A percentile compares a stretch with the other conserved stretches of the same genome.
Conservation (phyloP, 1,140 invertebrate genomes). For the Drosophila nikananu region DNA sequence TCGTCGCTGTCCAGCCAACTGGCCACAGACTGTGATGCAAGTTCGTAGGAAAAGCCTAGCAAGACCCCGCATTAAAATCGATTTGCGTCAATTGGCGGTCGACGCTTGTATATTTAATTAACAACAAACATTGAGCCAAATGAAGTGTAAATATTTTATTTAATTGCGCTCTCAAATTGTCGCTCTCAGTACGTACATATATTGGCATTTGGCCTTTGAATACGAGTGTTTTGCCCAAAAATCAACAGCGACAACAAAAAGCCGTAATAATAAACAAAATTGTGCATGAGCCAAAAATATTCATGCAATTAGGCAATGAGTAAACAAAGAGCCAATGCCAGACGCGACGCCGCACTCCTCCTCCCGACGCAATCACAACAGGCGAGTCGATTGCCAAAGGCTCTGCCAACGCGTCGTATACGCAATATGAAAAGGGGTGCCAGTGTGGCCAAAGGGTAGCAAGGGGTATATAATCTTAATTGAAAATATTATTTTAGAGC, state of each 20-base stretch:
- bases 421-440: constrained; percentile 37
- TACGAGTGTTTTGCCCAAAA: constrained; percentile 38
- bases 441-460: neutral
- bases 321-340: constrained; percentile 56
- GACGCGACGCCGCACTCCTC: constrained; percentile 16
- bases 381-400: constrained; percentile 32
- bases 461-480: neutral
- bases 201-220: constrained; percentile 53
- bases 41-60: neutral
- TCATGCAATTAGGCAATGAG: constrained; percentile 81
- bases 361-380: constrained; percentile 27
- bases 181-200: constrained; percentile 12
- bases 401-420: constrained; percentile 58
- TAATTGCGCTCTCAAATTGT: constrained; percentile 58
- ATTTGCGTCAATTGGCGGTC: constrained; percentile 14
- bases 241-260: constrained; percentile 46
- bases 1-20: neutral
- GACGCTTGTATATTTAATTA: constrained; percentile 61
- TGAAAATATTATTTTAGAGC: neutral
- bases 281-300: constrained; percentile 75
- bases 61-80: constrained; percentile 6
- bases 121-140: constrained; percentile 54
- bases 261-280: constrained; percentile 70
- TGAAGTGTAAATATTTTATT: constrained; percentile 75
- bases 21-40: neutral